A percentile compares a stretch with the other conserved stretches of the same genome.
phyloP scores from a whole-genome alignment of 1,140 invertebrate species.

The Argopecten irradians region DNA sequence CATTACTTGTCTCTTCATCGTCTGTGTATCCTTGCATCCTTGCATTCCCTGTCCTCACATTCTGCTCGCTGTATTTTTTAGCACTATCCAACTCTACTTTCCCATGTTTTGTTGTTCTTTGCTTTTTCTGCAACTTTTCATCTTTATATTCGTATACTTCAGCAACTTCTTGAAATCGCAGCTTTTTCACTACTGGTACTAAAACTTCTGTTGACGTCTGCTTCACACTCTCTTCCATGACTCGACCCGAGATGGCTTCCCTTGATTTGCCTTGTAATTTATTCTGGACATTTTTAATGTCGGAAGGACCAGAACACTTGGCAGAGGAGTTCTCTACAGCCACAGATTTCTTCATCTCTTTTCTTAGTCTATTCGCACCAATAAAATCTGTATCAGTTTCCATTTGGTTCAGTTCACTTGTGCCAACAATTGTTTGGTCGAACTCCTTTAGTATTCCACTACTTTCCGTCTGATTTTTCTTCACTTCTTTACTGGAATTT shows the following conservation, averaged over 20 bases:
- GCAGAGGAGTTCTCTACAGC: background rate
- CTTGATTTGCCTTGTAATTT: background rate
- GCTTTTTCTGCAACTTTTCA: background rate
- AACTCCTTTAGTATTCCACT: background rate
- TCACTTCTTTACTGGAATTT: background rate
- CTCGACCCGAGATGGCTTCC: background rate
- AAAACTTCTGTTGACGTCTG: background rate
- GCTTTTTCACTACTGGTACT: background rate
- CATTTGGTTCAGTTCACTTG: background rate
- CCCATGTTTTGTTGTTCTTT: background rate
- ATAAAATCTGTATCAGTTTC: background rate
- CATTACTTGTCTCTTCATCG: background rate
- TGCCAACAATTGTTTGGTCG: background rate
- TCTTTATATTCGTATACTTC: background rate
- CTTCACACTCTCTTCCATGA: background rate
- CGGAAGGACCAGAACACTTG: background rate
- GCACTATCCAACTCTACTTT: background rate
- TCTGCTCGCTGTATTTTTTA: background rate
- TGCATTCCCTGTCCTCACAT: background rate
- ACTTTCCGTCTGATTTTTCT: background rate
- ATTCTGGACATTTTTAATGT: background rate
- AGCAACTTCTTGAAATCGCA: background rate
- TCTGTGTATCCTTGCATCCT: background rate
- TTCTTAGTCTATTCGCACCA: background rate
- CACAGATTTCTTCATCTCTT: background rate